phyloP scores from a whole-genome alignment of 2,888 invertebrate species.

The Thecophora atra region DNA sequence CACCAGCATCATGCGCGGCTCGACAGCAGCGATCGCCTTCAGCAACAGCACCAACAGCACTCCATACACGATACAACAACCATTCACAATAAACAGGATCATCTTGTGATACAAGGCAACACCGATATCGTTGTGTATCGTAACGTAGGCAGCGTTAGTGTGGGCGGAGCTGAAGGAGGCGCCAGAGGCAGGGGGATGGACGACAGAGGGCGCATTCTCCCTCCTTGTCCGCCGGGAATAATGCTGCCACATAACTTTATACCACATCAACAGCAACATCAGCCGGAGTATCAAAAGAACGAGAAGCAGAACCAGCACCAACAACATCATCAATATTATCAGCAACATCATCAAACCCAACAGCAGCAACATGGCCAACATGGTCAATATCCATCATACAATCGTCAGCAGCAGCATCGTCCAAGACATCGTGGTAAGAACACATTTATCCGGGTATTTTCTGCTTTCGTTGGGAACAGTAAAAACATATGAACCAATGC shows the following conservation, averaged over 20 bases:
- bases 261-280: conserved; percentile 53
- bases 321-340: neutral
- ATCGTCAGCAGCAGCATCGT: conserved; percentile 29
- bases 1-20: conserved; percentile 38
- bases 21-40: conserved; percentile 32
- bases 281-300: neutral
- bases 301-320: neutral
- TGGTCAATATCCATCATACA: neutral
- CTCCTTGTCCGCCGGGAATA: conserved; percentile 64
- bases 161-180: conserved; percentile 41
- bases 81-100: conserved; percentile 53
- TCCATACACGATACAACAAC: conserved; percentile 46
- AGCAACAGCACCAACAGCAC: conserved; percentile 49
- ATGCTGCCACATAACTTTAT: conserved; percentile 60
- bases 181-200: conserved; percentile 62
- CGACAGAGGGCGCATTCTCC: conserved; percentile 58
- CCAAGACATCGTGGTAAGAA: conserved; percentile 35
- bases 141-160: conserved; percentile 49
- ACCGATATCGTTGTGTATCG: conserved; percentile 63
- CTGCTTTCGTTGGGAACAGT: too few species aligned
- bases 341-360: neutral
- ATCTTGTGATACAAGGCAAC: conserved; percentile 61
- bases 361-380: conserved; percentile 8
- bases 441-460: neutral
- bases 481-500: neutral